Evolutionary conservation across 37 sponge, comb jelly and placozoan species (phyloP).

Genomic region (Ephydatia muelleri): DNA sequence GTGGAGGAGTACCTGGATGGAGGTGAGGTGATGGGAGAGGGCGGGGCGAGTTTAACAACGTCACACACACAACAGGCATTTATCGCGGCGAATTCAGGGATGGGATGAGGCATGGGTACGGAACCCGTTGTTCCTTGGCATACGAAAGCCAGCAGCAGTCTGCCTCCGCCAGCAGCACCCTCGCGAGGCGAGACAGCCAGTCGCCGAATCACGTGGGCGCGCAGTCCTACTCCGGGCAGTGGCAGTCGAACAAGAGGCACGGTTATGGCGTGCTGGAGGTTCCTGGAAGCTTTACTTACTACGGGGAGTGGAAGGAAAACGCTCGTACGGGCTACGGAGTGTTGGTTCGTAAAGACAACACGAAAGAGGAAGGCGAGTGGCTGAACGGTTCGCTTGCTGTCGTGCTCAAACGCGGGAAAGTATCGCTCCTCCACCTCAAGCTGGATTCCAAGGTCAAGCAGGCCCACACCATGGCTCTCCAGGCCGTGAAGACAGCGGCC

Average conservation of each 20-base stretch:
- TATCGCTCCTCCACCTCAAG: constrained; percentile 25
- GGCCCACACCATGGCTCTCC: constrained; percentile 47
- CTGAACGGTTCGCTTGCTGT: constrained; percentile 39
- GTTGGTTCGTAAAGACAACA: constrained; percentile 9
- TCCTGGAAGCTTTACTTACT: constrained; percentile 47
- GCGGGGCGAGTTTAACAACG: background rate
- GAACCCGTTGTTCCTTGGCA: constrained; percentile 40
- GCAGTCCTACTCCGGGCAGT: constrained; percentile 67
- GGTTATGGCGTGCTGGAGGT: constrained; percentile 52
- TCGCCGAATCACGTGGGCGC: background rate
- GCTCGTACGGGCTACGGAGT: constrained; percentile 55
- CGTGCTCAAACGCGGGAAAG: constrained; percentile 38
- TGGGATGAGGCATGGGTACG: constrained; percentile 41
- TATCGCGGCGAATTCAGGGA: constrained; percentile 55
- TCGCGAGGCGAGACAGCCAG: background rate
- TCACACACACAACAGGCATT: too few species aligned
- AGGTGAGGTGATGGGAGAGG: constrained; percentile 36
- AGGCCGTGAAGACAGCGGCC: constrained; percentile 44
- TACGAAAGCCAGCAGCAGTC: constrained; percentile 21
- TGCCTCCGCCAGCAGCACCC: background rate
- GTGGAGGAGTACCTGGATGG: constrained; percentile 71
- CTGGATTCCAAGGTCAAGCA: constrained; percentile 46
- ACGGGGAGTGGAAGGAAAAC: constrained; percentile 54
- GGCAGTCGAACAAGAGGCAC: constrained; percentile 55
- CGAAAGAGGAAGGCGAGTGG: constrained; percentile 56